A percentile compares a stretch with the other conserved stretches of the same genome.
Conservation (phyloP, 2,113 vertebrate species). For the Hemibagrus wyckioides region DNA sequence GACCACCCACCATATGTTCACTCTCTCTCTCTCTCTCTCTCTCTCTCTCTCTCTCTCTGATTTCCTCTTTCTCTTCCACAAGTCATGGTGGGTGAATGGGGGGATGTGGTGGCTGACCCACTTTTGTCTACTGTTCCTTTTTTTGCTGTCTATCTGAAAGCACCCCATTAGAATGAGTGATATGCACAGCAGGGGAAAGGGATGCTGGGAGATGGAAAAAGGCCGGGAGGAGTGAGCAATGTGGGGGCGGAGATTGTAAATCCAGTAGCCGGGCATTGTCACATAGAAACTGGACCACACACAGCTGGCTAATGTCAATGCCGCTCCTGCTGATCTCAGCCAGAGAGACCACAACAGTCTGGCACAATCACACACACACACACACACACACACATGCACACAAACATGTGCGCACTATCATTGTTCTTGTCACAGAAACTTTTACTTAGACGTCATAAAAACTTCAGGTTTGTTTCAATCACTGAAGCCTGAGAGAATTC, state of each 20-base stretch:
- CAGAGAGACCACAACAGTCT: conserved; percentile 19
- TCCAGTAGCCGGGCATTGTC: conserved; percentile 49
- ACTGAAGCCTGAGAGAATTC: background rate
- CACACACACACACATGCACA: background rate
- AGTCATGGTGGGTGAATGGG: background rate
- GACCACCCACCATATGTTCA: conserved; percentile 33
- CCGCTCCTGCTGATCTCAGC: conserved; percentile 9
- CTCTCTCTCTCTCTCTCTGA: conserved; percentile 29
- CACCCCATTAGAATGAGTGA: conserved; percentile 57
- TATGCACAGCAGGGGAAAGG: conserved; percentile 42
- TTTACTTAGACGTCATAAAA: background rate
- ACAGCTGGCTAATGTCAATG: conserved; percentile 41
- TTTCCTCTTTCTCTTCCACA: conserved; percentile 52
- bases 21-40: conserved; percentile 13
- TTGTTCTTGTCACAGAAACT: background rate
- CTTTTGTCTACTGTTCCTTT: conserved; percentile 32
- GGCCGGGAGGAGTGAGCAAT: conserved; percentile 58
- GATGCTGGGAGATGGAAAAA: conserved; percentile 66
- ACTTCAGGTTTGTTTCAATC: background rate
- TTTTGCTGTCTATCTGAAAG: conserved; percentile 43
- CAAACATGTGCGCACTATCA: background rate
- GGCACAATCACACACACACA: background rate
- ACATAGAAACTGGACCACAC: conserved; percentile 37
- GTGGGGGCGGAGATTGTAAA: conserved; percentile 53
- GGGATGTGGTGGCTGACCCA: conserved; percentile 48